Conservation (phyloP, 37 sponge, comb jelly and placozoan genomes). For the Geodia barretti region DNA sequence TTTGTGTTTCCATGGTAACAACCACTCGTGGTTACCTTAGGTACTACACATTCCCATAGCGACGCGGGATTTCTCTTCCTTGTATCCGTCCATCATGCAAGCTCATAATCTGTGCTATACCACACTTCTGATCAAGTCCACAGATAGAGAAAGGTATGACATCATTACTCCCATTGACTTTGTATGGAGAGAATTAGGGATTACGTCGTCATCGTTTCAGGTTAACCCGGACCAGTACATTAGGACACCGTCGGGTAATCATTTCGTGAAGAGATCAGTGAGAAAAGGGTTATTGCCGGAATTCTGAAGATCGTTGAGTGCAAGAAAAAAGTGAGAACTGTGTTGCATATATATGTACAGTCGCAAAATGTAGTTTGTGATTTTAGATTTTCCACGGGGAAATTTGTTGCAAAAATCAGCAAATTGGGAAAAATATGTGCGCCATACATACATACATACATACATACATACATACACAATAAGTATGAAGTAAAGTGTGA, state of each 20-base stretch:
- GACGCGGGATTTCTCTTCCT: constrained; percentile 96
- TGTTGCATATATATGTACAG: background rate
- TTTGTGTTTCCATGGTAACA: background rate
- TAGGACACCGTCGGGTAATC: constrained; percentile 90
- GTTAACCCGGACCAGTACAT: constrained; percentile 93
- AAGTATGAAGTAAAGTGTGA: background rate
- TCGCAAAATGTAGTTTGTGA: too few species aligned
- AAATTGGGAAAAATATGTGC: too few species aligned
- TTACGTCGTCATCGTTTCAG: too few species aligned
- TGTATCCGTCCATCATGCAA: constrained; percentile 99
- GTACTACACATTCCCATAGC: constrained; percentile 93
- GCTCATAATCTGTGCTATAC: constrained; percentile 99
- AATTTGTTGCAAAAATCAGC: too few species aligned
- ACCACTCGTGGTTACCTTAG: constrained; percentile 7
- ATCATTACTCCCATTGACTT: background rate
- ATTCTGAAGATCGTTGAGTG: constrained; percentile 61
- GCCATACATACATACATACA: too few species aligned
- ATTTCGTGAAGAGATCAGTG: constrained; percentile 79
- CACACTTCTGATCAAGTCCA: constrained; percentile 65
- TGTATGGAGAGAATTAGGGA: too few species aligned
- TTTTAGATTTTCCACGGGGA: too few species aligned
- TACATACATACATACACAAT: too few species aligned
- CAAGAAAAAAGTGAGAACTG: constrained; percentile 90
- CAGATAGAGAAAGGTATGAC: constrained; percentile 61
- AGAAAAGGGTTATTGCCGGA: constrained; percentile 86